Percentiles rank a stretch among this genome's conserved stretches.
These are phyloP conservation scores for Chalcis sispes DNA, from an alignment of 2,888 invertebrate genomes.

Conservation along the genomic window DNA sequence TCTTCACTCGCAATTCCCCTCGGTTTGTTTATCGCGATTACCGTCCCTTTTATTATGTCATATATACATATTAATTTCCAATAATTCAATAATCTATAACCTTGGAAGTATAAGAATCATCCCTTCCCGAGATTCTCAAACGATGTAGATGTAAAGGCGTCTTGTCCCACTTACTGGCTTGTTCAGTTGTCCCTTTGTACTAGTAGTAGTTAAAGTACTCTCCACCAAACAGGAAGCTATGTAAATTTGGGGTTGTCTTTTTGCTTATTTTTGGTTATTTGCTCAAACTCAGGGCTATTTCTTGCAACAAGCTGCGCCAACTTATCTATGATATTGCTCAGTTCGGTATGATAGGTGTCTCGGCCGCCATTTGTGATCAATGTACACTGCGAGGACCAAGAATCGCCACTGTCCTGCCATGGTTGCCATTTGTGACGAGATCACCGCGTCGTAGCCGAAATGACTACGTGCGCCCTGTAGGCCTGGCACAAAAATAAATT, in stretches of 20 bases:
- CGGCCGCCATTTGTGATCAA: too few relatives aligned
- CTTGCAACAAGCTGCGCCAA: constrained; percentile 98
- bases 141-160: constrained; percentile 56
- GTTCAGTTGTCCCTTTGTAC: constrained; percentile 95
- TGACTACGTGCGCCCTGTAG: too few relatives aligned
- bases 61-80: constrained; percentile 51
- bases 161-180: constrained; percentile 87
- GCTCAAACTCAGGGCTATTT: constrained; percentile 99
- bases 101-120: constrained; percentile 52
- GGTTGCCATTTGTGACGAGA: too few relatives aligned
- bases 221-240: constrained; percentile 97
- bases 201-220: constrained; percentile 98
- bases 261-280: constrained; percentile 99
- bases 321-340: constrained; percentile 98
- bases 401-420: too few relatives aligned
- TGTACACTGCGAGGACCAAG: too few relatives aligned
- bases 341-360: too few relatives aligned
- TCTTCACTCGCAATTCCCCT: too few relatives aligned
- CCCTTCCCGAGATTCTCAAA: constrained; percentile 57
- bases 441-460: too few relatives aligned
- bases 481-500: too few relatives aligned
- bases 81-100: constrained; percentile 51
- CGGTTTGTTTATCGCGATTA: constrained; percentile 47
- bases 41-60: constrained; percentile 47
- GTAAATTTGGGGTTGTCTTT: constrained; percentile 98